Evolutionary conservation across 92 coral and sea anemone species (phyloP).

Genomic region (Actinernus sp.): DNA sequence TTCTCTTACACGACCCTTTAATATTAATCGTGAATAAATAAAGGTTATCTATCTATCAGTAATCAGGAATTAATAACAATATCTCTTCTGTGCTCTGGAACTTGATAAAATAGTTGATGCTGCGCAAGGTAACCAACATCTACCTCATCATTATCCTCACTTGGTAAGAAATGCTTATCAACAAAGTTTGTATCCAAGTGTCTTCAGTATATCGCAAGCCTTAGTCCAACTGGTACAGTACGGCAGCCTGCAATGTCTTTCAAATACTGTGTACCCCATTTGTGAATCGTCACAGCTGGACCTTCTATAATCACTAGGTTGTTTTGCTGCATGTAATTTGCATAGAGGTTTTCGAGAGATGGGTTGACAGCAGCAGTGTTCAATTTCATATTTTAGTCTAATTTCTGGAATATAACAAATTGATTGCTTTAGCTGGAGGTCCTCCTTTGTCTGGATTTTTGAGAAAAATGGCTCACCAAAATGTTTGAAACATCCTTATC

Average conservation of each 20-base stretch:
- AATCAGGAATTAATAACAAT: constrained; percentile 91
- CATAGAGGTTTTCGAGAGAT: constrained; percentile 72
- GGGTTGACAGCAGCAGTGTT: constrained; percentile 57
- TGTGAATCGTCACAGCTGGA: constrained; percentile 73
- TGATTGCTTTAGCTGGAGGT: constrained; percentile 35
- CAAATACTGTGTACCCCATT: constrained; percentile 83
- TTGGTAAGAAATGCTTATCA: constrained; percentile 56
- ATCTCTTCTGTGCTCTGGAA: constrained; percentile 86
- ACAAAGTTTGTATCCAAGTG: constrained; percentile 86
- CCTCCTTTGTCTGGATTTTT: too few relatives aligned
- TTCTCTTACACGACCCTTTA: too few relatives aligned
- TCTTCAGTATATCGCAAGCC: constrained; percentile 96
- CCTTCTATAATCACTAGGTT: constrained; percentile 76
- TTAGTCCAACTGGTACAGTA: constrained; percentile 94
- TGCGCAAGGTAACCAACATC: constrained; percentile 88
- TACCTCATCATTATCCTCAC: constrained; percentile 34
- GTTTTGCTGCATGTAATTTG: constrained; percentile 72
- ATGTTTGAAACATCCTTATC: background rate
- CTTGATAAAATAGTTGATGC: constrained; percentile 96
- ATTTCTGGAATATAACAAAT: constrained; percentile 42
- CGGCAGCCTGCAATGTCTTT: constrained; percentile 88
- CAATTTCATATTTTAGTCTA: constrained; percentile 45
- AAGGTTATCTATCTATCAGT: too few relatives aligned
- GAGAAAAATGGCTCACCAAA: too few relatives aligned
- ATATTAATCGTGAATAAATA: too few relatives aligned